These are phyloP conservation scores for Liparis tanakae DNA, from an alignment of 2,797 vertebrate species.

Conservation along the genomic window DNA sequence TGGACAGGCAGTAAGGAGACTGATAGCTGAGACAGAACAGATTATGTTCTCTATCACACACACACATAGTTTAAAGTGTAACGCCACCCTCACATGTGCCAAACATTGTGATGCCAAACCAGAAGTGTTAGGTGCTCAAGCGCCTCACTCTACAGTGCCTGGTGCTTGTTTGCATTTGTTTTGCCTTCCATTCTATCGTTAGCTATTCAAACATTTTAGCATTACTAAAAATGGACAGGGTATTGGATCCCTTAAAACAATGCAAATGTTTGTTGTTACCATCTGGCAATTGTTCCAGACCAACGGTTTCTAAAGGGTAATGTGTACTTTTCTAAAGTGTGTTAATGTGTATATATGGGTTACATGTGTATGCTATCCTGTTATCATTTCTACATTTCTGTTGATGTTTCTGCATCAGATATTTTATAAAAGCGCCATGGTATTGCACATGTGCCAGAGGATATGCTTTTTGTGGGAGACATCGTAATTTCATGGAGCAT, in stretches of 20 bases:
- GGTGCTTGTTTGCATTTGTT: slow-evolving; percentile 73
- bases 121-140: slow-evolving; percentile 84
- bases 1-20: slow-evolving; percentile 32
- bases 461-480: not conserved
- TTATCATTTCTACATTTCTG: slow-evolving; percentile 72
- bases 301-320: slow-evolving; percentile 73
- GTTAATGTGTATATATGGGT: slow-evolving; percentile 75
- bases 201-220: slow-evolving; percentile 73
- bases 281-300: slow-evolving; percentile 65
- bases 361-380: slow-evolving; percentile 65
- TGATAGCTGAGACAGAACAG: slow-evolving; percentile 3
- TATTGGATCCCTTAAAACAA: slow-evolving; percentile 36
- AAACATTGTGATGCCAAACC: slow-evolving; percentile 76
- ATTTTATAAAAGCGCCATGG: slow-evolving; percentile 79
- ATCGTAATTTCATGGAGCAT: slow-evolving; percentile 6
- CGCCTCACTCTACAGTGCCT: slow-evolving; percentile 90
- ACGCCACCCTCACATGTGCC: slow-evolving; percentile 72
- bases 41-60: slow-evolving; percentile 32
- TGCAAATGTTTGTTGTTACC: slow-evolving; percentile 64
- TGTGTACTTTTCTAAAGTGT: slow-evolving; percentile 71
- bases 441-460: slow-evolving; percentile 41
- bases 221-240: slow-evolving; percentile 44
- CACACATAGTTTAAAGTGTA: slow-evolving; percentile 44
- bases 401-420: slow-evolving; percentile 74
- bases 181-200: slow-evolving; percentile 78